phyloP scores from a whole-genome alignment of 1,140 invertebrate genomes.

The Agraylea sexmaculata region DNA sequence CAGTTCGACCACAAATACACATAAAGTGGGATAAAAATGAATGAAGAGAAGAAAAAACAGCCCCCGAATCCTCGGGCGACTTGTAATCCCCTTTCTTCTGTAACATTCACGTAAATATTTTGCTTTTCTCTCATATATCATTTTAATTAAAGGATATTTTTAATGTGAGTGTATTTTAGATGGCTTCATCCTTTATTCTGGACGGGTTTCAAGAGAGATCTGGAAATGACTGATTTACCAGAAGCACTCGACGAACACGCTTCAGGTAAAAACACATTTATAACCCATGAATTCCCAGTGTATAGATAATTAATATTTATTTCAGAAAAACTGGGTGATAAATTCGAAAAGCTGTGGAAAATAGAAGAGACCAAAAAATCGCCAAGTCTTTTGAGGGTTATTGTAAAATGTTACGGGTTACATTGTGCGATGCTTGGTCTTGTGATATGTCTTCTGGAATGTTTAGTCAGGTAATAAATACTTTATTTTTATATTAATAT shows the following conservation, averaged over 20 bases:
- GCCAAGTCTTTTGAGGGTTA: conserved; percentile 41
- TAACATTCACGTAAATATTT: conserved; percentile 41
- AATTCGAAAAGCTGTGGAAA: conserved; percentile 47
- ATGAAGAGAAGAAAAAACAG: conserved; percentile 22
- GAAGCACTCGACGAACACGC: conserved; percentile 46
- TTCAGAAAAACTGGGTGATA: conserved; percentile 34
- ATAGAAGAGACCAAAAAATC: conserved; percentile 34
- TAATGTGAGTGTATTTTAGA: too few species aligned
- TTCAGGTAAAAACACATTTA: too few species aligned
- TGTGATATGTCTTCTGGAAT: conserved; percentile 35
- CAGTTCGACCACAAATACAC: too few species aligned
- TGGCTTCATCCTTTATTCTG: conserved; percentile 45
- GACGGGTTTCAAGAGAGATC: conserved; percentile 43
- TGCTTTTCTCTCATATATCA: too few species aligned
- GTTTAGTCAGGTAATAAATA: conserved; percentile 35
- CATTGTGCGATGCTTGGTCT: conserved; percentile 43
- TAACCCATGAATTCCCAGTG: too few species aligned
- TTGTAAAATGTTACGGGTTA: conserved; percentile 46
- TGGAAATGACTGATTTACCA: conserved; percentile 49
- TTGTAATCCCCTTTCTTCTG: conserved; percentile 38
- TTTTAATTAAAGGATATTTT: too few species aligned
- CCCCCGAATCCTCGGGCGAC: conserved; percentile 38
- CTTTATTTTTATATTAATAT: too few species aligned
- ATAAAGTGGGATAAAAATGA: conserved; percentile 22
- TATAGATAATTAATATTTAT: neutral